Evolutionary conservation across 2,113 vertebrate genomes (phyloP), one percentile per base, ranked within the genome.

Genomic region (Aplodontia rufa): DNA sequence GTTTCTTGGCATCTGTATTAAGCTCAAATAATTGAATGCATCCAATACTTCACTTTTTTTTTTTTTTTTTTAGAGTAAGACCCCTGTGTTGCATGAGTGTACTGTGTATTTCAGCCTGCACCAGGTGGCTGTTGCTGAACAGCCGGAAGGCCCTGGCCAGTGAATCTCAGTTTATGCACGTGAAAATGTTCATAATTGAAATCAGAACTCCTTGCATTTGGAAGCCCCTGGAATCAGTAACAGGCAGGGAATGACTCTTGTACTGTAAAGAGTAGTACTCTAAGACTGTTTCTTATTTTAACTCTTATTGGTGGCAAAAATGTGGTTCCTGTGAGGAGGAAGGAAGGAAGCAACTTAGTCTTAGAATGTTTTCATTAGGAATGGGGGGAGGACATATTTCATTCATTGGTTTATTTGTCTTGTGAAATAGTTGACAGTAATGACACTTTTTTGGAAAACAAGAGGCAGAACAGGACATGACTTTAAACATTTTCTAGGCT

Each of bases 351-450:
- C 90, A 94, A 71, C 95, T 93, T 71, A 92, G 83, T 47, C 91
- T 91, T 87, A 88, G 87, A 96, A 75, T 84, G 93, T 97, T 98
- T 89, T 72, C 53, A 78, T 72, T 98, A 97, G 91, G 78, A 91
- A 91, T 85, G 32, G 35, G 35, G 40, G 80, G 58, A 87, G 87
- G 87, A 66, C 72, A 14, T n/a, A 55, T 96, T 97, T 98, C 96
- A 97, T 98, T 98, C 96, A 95, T 93, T 96, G 94, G 91, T 97
- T 93, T 97, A 92, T 98, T 98, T 97, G 68, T 97, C 93, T 97
- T 97, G 96, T 97, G 93, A 96, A 97, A 86, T 49, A 88, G 90
- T 83, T 97, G 91, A 71, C 86, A 95, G 95, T 92, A 96, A 80
- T 95, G 97, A 96, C 96, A 97, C 89, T 96, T 93, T 32, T 14